These are phyloP conservation scores for Mesochorus sp. DNA, from an alignment of 2,888 invertebrate genomes.

Conservation along the genomic window DNA sequence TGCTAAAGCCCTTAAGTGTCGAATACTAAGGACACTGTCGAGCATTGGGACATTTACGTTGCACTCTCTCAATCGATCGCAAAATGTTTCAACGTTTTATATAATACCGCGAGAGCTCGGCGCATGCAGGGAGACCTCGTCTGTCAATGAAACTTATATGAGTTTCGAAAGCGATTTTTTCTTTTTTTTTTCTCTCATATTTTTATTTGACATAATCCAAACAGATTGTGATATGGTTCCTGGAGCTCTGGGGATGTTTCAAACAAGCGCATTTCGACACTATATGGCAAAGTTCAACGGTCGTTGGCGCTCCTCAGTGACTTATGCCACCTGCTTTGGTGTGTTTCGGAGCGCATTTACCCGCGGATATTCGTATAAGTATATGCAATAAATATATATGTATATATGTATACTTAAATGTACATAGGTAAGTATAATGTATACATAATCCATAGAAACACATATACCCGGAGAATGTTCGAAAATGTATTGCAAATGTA, in stretches of 20 bases:
- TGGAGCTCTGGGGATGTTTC: conserved; percentile 4
- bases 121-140: no score
- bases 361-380: background rate
- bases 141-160: no score
- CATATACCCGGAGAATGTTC: conserved; percentile 1
- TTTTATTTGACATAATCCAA: no score
- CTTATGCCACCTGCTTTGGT: conserved; percentile 22
- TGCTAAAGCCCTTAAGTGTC: no score
- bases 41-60: no score
- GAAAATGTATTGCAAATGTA: conserved; percentile 50
- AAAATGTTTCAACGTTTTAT: no score
- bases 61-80: no score
- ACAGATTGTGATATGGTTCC: background rate
- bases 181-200: no score
- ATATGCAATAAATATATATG: background rate
- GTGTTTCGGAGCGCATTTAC: background rate
- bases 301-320: conserved; percentile 22
- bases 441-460: background rate
- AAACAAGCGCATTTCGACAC: conserved; percentile 38
- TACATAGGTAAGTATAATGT: no score
- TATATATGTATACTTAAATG: background rate
- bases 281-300: conserved; percentile 40
- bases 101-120: no score
- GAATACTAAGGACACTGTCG: no score
- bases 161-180: no score